Percentiles rank a stretch among this genome's conserved stretches.
phyloP scores from a whole-genome alignment of 2,797 vertebrate genomes.

The Galagoides demidoff region DNA sequence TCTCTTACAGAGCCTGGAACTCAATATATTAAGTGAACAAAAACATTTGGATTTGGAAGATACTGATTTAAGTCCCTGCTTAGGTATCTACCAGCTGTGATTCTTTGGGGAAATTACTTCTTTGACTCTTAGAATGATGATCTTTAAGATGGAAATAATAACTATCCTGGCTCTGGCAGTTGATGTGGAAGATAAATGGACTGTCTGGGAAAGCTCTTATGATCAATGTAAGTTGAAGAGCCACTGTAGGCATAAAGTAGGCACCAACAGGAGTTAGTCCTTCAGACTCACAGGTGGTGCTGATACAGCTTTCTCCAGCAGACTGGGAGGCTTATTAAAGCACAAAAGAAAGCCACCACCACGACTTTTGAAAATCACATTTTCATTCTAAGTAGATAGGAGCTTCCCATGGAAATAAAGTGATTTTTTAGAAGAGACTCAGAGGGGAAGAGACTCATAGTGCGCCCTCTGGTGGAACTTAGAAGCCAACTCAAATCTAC shows the following conservation, averaged over 20 bases:
- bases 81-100: neutral
- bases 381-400: constrained; percentile 19
- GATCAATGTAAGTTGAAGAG: neutral
- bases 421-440: neutral
- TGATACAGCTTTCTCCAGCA: neutral
- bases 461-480: constrained; percentile 67
- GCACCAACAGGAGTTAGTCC: neutral
- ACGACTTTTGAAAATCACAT: neutral
- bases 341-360: neutral
- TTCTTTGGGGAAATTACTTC: constrained; percentile 34
- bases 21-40: neutral
- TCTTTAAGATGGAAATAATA: constrained; percentile 44
- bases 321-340: constrained; percentile 13
- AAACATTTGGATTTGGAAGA: constrained; percentile 43
- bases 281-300: neutral
- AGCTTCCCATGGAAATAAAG: neutral
- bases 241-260: neutral
- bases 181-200: constrained; percentile 9
- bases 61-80: neutral
- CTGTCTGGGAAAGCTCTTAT: neutral
- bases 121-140: constrained; percentile 8
- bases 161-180: neutral
- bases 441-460: neutral
- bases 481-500: neutral
- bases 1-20: constrained; percentile 18